A percentile compares a stretch with the other conserved stretches of the same genome.
phyloP scores from a whole-genome alignment of 2,797 vertebrate genomes.

The Oreochromis mossambicus region DNA sequence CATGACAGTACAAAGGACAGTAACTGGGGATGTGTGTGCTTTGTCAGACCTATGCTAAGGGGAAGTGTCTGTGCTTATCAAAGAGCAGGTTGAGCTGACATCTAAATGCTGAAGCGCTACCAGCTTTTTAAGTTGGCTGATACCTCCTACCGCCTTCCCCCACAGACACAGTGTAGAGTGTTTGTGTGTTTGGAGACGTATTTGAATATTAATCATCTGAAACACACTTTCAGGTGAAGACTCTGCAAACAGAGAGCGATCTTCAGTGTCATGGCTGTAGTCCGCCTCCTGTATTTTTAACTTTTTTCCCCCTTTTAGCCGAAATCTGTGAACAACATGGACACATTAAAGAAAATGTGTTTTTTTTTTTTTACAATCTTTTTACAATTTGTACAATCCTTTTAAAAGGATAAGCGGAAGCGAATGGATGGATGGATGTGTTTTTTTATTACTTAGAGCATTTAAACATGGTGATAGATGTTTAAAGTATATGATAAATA shows the following conservation, averaged over 20 bases:
- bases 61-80: conserved; percentile 66
- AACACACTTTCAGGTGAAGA: neutral
- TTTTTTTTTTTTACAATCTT: neutral
- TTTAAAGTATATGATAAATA: neutral
- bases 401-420: no score
- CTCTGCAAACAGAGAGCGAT: neutral
- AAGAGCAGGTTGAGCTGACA: conserved; percentile 63
- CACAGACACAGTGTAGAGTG: neutral
- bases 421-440: no score
- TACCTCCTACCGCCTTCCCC: neutral
- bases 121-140: conserved; percentile 30
- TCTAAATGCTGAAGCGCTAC: conserved; percentile 63
- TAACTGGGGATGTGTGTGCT: conserved; percentile 29
- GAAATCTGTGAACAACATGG: neutral
- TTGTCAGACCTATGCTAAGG: conserved; percentile 58
- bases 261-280: neutral
- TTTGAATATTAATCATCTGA: neutral
- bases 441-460: neutral
- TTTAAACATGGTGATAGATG: neutral
- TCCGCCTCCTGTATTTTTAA: neutral
- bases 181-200: neutral
- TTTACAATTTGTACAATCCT: no score
- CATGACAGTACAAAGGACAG: neutral
- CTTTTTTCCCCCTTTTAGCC: neutral
- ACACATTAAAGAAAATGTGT: neutral